phyloP scores from a whole-genome alignment of 2,888 invertebrate species.

The Ophioninae sp. region DNA sequence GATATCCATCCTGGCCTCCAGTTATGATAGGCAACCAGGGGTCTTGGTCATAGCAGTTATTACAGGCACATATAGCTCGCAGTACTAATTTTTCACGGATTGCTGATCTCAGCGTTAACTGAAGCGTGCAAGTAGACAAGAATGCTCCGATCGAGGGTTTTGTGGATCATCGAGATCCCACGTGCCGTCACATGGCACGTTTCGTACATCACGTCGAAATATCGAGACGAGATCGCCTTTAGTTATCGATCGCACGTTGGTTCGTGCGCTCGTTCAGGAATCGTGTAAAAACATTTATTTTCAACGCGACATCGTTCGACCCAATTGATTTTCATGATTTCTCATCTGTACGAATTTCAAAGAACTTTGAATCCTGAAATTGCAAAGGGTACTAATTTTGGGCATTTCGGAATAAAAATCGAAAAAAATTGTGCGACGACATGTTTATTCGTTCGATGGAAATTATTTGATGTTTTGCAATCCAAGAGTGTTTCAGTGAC shows the following conservation, averaged over 20 bases:
- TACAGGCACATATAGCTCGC: conserved; percentile 76
- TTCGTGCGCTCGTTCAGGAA: conserved; percentile 68
- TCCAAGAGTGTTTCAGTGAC: conserved; percentile 46
- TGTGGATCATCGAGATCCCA: conserved; percentile 53
- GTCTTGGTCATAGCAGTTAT: conserved; percentile 73
- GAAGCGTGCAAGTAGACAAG: conserved; percentile 74
- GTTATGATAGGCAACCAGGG: conserved; percentile 60
- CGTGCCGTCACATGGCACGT: conserved; percentile 58
- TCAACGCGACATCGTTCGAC: not conserved
- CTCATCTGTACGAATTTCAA: not conserved
- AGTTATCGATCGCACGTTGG: conserved; percentile 77
- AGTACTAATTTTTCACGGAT: conserved; percentile 79
- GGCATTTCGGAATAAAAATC: not conserved
- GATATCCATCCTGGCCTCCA: conserved; percentile 62
- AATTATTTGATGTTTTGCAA: conserved; percentile 15
- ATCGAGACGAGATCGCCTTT: conserved; percentile 76
- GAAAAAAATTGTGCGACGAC: not conserved
- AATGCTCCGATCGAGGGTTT: conserved; percentile 46
- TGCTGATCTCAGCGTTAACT: conserved; percentile 79
- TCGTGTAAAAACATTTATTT: conserved; percentile 12
- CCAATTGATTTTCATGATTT: not conserved
- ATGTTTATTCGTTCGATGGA: not conserved
- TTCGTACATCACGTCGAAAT: conserved; percentile 69
- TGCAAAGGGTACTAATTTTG: not conserved
- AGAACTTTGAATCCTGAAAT: not conserved